phyloP scores from a whole-genome alignment of 2,888 invertebrate genomes.

The Uropetala carovei region DNA sequence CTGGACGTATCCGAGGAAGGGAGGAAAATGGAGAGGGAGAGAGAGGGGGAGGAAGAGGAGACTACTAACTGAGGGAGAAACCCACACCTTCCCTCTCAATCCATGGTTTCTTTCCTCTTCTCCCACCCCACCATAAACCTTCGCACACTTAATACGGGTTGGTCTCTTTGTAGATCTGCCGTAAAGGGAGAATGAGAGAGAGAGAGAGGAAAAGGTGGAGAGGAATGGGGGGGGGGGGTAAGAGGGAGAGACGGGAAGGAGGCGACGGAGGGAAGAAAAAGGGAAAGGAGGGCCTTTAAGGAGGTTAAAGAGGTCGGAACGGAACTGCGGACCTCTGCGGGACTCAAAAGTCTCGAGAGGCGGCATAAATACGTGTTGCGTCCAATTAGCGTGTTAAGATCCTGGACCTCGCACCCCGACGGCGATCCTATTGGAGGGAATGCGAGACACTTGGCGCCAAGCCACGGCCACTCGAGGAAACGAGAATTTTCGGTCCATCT shows the following conservation, averaged over 20 bases:
- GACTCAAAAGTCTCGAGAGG: too few relatives aligned
- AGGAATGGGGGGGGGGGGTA: not conserved
- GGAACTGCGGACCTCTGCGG: too few relatives aligned
- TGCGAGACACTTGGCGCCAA: too few relatives aligned
- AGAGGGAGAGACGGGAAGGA: not conserved
- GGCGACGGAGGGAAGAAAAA: not conserved
- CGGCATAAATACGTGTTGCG: too few relatives aligned
- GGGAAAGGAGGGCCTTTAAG: not conserved
- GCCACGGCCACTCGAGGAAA: too few relatives aligned
- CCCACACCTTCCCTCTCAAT: not conserved
- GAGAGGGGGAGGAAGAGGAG: not conserved
- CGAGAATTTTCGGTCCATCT: too few relatives aligned
- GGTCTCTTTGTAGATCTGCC: not conserved
- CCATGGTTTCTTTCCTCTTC: constrained; percentile 25
- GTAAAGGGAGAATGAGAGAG: not conserved
- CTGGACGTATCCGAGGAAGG: not conserved
- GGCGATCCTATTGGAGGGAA: too few relatives aligned
- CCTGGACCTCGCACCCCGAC: too few relatives aligned
- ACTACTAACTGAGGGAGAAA: not conserved
- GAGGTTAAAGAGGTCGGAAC: too few relatives aligned
- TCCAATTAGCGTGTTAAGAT: too few relatives aligned
- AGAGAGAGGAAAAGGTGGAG: not conserved
- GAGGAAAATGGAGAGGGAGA: not conserved
- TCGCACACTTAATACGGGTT: constrained; percentile 40
- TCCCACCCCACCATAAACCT: not conserved